phyloP scores from a whole-genome alignment of 1,140 invertebrate genomes.

The Kradibia gibbosae region DNA sequence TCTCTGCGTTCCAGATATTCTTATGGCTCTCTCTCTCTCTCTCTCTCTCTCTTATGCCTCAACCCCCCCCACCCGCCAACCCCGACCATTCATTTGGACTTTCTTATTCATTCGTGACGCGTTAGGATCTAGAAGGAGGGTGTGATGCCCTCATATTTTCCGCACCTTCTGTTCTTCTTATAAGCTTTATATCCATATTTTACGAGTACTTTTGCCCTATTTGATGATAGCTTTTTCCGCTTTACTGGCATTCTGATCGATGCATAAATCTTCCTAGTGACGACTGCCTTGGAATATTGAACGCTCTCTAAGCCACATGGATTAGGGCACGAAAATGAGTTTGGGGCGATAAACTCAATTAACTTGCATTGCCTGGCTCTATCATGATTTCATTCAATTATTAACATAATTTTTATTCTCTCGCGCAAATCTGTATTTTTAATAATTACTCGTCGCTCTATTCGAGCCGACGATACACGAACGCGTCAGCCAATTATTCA shows the following conservation, averaged over 20 bases:
- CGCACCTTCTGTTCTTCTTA: background rate
- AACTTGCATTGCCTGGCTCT: background rate
- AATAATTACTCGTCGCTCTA: too few species aligned
- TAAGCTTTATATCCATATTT: background rate
- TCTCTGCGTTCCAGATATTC: constrained; percentile 56
- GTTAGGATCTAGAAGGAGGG: background rate
- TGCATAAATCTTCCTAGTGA: background rate
- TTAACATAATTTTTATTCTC: background rate
- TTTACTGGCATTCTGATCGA: background rate
- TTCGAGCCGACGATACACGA: too few species aligned
- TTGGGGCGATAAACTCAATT: background rate
- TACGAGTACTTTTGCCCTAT: constrained; percentile 41
- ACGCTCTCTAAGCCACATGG: background rate
- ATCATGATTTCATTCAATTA: background rate
- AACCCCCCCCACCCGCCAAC: background rate
- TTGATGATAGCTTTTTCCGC: background rate
- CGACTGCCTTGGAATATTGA: background rate
- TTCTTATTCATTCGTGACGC: too few species aligned
- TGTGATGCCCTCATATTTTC: background rate
- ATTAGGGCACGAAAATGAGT: background rate
- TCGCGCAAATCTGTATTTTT: background rate
- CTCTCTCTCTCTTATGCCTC: background rate
- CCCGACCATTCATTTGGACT: too few species aligned
- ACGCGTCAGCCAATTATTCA: too few species aligned
- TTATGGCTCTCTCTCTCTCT: constrained; percentile 33